Evolutionary conservation across 2,888 invertebrate genomes (phyloP), one percentile per base, ranked within the genome.

Genomic region (Macrophya annulata): DNA sequence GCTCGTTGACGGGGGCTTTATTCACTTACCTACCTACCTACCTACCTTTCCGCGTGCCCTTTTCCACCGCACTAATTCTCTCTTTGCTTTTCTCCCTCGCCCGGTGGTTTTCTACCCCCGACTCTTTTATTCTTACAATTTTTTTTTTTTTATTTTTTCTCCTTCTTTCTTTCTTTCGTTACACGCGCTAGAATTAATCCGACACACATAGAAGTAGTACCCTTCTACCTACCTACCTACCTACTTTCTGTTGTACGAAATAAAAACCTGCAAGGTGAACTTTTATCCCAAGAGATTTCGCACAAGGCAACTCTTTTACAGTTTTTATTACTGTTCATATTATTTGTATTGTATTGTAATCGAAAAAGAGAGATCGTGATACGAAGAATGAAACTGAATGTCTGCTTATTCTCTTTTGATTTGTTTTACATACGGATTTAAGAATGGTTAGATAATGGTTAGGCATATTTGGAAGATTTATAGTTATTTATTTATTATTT

Each of bases 1-100:
- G 86, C 84, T 85, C 89, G 88, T 91, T 90, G 88, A 91, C 88
- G 87, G 87, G 83, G 74, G 86, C 88, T 89, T 90, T 91, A 91
- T 92, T 92, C 90, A 89, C 83, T 31, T 55, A 55, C 83, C 51
- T 77, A 31, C 55, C 55, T 77, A 40, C 83, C 37, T 55, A 55
- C 83, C 51, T 77, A 31, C 55, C 55, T 77, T 55, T 77, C 79
- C 68, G 45, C 68, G 81, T 62, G 81, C 51, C 81, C 62, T 81
- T 77, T 59, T 68, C 82, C 65, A 68, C 65, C 68, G 68, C 65
- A 31, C 10, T 40, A 83, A 68, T 68, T 48, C 82, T 25, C 82
- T n/a, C 21, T 48, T 45, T 68, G 15, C 48, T 17, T n/a, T 15
- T 48, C 68, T 48, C n/a, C 72, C 45, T 43, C 72, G 72, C n/a